Percentiles rank a stretch among this genome's conserved stretches.
Conservation (phyloP, 2,113 vertebrate genomes). For the Tichodroma muraria region DNA sequence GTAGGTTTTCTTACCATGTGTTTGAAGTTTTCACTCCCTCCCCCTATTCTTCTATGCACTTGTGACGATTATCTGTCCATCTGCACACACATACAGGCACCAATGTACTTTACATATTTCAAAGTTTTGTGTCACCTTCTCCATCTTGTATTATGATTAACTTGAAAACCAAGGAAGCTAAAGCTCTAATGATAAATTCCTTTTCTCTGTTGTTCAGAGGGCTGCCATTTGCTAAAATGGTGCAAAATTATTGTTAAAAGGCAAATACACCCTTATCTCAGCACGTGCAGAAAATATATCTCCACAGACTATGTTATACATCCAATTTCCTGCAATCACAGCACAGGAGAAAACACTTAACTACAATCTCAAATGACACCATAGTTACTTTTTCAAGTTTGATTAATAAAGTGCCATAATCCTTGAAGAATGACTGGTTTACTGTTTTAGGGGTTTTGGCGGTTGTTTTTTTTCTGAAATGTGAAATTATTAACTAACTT, state of each 20-base stretch:
- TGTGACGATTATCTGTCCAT: neutral
- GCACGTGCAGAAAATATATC: neutral
- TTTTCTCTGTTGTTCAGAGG: neutral
- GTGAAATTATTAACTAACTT: neutral
- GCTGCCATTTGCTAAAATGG: neutral
- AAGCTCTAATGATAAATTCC: neutral
- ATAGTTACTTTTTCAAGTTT: neutral
- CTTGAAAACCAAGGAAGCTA: neutral
- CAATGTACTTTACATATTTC: neutral
- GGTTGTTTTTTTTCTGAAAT: neutral
- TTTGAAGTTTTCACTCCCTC: neutral
- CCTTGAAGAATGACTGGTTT: neutral
- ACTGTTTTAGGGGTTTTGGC: accelerated
- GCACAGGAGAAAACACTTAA: neutral
- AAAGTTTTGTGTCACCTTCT: neutral
- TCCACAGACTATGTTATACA: neutral
- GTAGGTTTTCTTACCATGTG: neutral
- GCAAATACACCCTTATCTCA: neutral
- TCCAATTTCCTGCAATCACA: neutral
- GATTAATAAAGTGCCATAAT: neutral
- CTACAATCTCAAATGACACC: neutral
- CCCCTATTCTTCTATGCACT: neutral
- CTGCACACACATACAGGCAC: neutral
- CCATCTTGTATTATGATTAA: neutral
- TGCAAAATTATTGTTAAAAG: neutral